Conservation (phyloP, 2,888 invertebrate species). For the Argynnis bischoffii region DNA sequence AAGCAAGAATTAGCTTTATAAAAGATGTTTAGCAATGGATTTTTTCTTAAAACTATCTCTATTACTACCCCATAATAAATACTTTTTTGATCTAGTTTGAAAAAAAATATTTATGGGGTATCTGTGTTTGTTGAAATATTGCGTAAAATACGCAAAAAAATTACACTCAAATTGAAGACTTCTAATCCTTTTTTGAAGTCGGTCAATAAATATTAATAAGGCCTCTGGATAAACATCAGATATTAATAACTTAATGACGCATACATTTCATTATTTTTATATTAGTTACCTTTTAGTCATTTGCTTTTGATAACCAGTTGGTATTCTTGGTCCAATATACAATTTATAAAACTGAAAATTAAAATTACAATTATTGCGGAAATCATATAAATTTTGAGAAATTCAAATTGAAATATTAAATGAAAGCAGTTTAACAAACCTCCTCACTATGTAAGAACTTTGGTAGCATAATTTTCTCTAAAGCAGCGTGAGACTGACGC, state of each 20-base stretch:
- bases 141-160: no score
- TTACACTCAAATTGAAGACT: no score
- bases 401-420: not conserved
- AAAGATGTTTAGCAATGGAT: no score
- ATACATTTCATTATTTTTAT: no score
- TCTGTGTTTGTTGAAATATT: no score
- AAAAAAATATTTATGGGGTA: no score
- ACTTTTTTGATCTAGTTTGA: no score
- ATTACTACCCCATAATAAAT: no score
- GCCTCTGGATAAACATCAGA: not conserved
- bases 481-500: slow-evolving; percentile 87
- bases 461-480: slow-evolving; percentile 89
- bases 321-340: slow-evolving; percentile 85
- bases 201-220: not conserved
- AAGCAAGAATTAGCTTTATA: no score
- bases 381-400: not conserved
- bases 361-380: slow-evolving; percentile 8
- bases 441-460: slow-evolving; percentile 92
- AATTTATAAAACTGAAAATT: slow-evolving; percentile 86
- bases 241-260: not conserved
- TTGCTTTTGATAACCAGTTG: slow-evolving; percentile 79
- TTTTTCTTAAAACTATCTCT: no score
- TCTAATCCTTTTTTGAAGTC: not conserved
- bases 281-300: slow-evolving; percentile 78
- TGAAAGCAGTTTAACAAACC: slow-evolving; percentile 62